Evolutionary conservation across 2,797 vertebrate genomes (phyloP).

Genomic region (Gymnopithys bicolor): DNA sequence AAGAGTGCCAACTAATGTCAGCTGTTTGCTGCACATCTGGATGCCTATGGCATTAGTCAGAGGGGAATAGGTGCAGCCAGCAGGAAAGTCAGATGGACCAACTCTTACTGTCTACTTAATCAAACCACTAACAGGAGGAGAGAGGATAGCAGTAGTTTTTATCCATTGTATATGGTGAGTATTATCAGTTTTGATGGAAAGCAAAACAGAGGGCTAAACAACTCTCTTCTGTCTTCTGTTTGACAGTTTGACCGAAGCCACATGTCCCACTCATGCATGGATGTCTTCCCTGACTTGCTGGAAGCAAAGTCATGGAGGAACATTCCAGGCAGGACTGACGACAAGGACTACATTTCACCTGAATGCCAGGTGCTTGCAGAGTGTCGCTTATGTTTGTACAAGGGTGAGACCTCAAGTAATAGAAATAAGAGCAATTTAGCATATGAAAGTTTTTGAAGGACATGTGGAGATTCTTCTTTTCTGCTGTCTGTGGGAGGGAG

Average conservation of each 20-base stretch:
- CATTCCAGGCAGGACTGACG: not conserved
- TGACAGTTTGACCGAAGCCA: not conserved
- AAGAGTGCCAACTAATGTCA: not conserved
- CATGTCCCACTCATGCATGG: not conserved
- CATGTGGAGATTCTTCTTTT: not conserved
- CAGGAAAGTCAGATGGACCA: not conserved
- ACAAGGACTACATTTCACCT: not conserved
- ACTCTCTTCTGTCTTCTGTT: not conserved
- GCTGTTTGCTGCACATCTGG: not conserved
- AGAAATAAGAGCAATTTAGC: not conserved
- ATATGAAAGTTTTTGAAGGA: not conserved
- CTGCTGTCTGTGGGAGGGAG: conserved; percentile 3
- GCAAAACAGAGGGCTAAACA: not conserved
- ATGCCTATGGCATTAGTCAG: not conserved
- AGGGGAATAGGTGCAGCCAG: not conserved
- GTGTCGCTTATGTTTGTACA: not conserved
- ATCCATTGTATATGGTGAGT: not conserved
- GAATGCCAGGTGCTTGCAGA: not conserved
- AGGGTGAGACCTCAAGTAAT: not conserved
- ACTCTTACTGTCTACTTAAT: not conserved
- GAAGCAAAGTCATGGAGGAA: not conserved
- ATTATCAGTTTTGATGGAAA: not conserved
- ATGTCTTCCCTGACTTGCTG: not conserved
- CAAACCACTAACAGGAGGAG: too few species aligned
- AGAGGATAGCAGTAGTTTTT: not conserved